Conservation (phyloP, 2,113 vertebrate genomes). For the Motacilla alba region DNA sequence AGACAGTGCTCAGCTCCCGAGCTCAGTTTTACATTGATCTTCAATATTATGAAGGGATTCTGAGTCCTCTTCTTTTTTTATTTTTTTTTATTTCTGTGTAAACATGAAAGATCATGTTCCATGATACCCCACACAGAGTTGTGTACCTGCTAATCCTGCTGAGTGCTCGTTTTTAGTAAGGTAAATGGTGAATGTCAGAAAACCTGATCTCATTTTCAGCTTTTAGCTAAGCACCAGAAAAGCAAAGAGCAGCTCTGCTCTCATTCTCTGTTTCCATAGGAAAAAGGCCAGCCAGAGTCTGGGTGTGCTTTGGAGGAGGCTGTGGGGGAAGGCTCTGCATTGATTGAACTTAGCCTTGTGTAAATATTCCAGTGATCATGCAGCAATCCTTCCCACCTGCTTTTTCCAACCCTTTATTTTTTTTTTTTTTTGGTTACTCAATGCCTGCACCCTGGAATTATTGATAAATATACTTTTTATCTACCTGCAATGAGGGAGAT, state of each 20-base stretch:
- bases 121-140: background rate
- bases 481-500: conserved; percentile 50
- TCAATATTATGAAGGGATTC: background rate
- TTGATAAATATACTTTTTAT: background rate
- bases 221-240: background rate
- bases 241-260: conserved; percentile 51
- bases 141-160: background rate
- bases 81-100: background rate
- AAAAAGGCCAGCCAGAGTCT: conserved; percentile 38
- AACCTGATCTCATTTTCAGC: conserved; percentile 35
- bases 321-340: conserved; percentile 46
- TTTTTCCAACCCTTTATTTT: background rate
- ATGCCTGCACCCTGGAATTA: background rate
- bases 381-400: background rate
- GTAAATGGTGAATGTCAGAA: background rate
- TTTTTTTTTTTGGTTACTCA: background rate
- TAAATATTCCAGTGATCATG: background rate
- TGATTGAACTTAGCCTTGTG: conserved; percentile 17
- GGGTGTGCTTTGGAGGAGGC: conserved; percentile 54
- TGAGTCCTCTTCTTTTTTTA: background rate
- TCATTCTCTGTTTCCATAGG: conserved; percentile 40
- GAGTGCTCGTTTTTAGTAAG: background rate
- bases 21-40: background rate
- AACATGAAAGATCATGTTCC: background rate
- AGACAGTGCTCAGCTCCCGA: background rate